Conservation (phyloP, 2,113 vertebrate species). For the Myxocyprinus asiaticus region DNA sequence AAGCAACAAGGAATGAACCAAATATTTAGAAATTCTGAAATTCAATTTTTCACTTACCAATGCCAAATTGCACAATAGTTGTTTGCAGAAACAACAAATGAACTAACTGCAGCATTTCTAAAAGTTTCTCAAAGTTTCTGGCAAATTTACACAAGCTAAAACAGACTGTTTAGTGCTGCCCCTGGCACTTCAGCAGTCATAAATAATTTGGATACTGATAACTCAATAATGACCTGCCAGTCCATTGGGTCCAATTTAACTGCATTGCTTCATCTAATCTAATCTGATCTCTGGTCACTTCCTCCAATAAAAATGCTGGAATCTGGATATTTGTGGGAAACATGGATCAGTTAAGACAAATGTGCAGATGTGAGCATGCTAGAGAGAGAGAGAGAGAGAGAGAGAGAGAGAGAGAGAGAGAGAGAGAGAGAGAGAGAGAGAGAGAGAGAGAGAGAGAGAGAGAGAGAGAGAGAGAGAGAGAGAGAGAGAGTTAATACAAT, state of each 20-base stretch:
- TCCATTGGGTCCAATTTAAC: not conserved
- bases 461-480: too few relatives aligned
- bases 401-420: too few relatives aligned
- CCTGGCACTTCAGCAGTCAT: slow-evolving; percentile 13
- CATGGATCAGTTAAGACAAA: not conserved
- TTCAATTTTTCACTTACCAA: not conserved
- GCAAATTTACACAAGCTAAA: not conserved
- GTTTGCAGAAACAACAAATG: not conserved
- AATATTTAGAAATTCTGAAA: too few relatives aligned
- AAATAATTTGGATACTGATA: slow-evolving; percentile 27
- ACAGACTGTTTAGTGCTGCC: not conserved
- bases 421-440: too few relatives aligned
- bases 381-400: too few relatives aligned
- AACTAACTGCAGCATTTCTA: not conserved
- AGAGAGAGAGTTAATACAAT: too few relatives aligned
- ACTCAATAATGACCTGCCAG: slow-evolving; percentile 7
- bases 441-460: too few relatives aligned
- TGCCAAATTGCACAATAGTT: not conserved
- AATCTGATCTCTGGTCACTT: slow-evolving; percentile 38
- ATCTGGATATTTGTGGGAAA: not conserved
- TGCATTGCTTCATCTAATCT: slow-evolving; percentile 4
- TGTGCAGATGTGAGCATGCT: not conserved
- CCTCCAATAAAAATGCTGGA: slow-evolving; percentile 14
- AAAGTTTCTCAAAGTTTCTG: not conserved
- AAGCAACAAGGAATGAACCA: too few relatives aligned